Conservation (phyloP, 2,113 vertebrate species). For the Pomatorhinus ruficollis region DNA sequence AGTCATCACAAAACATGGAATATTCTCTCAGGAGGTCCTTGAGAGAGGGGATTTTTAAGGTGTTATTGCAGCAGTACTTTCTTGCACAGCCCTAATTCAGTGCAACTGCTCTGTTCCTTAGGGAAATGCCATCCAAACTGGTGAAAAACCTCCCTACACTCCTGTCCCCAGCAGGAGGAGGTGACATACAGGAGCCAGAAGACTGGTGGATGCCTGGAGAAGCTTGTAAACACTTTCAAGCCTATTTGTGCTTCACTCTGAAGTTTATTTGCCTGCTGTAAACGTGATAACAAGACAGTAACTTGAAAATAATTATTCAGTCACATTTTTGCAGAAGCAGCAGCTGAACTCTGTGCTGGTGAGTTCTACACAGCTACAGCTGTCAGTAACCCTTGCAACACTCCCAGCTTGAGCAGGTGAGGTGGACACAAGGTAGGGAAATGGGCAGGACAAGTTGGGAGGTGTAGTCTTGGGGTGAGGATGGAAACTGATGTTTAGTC, state of each 20-base stretch:
- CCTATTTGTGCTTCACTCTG: not conserved
- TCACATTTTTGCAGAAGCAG: not conserved
- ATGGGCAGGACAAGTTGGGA: not conserved
- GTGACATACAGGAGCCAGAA: not conserved
- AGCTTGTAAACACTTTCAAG: not conserved
- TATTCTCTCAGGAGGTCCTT: not conserved
- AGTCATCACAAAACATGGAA: not conserved
- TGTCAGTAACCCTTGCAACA: not conserved
- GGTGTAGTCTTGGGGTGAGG: not conserved
- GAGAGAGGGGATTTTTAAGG: not conserved
- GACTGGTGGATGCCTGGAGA: fast-evolving
- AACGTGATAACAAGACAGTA: not conserved
- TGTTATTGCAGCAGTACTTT: not conserved
- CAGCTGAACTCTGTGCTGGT: not conserved
- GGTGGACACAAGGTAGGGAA: not conserved
- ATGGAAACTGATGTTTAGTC: not conserved
- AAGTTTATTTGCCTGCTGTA: not conserved
- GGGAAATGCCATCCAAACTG: not conserved
- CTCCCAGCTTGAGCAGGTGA: not conserved
- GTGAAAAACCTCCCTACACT: not conserved
- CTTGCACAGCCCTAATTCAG: not conserved
- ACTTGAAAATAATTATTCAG: not conserved
- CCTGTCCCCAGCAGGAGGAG: not conserved
- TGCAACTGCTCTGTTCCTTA: not conserved
- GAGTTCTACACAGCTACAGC: not conserved